Percentiles rank a stretch among this genome's conserved stretches.
These are phyloP conservation scores for Gila orcuttii DNA, from an alignment of 2,113 vertebrate species.

Conservation along the genomic window DNA sequence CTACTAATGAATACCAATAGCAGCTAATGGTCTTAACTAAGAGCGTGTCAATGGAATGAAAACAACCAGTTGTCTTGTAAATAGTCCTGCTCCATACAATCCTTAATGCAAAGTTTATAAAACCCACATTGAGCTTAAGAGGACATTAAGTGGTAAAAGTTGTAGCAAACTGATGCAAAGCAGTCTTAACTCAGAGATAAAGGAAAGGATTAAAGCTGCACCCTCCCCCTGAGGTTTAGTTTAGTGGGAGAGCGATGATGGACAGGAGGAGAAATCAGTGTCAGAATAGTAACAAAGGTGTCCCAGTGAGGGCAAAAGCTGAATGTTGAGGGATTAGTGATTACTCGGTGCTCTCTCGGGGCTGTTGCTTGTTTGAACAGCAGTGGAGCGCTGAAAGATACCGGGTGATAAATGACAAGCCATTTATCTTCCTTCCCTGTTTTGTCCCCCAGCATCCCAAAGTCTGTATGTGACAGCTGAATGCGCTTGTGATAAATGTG, in stretches of 20 bases:
- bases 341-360: conserved; percentile 36
- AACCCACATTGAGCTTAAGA: not conserved
- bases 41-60: conserved; percentile 8
- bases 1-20: conserved; percentile 28
- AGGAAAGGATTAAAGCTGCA: conserved; percentile 6
- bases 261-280: conserved; percentile 60
- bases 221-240: conserved; percentile 18
- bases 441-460: conserved; percentile 50
- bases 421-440: conserved; percentile 63
- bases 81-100: not conserved
- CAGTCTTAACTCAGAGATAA: conserved; percentile 25
- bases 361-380: conserved; percentile 25
- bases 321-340: conserved; percentile 35
- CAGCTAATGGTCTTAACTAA: conserved; percentile 13
- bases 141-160: not conserved
- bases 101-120: conserved; percentile 36
- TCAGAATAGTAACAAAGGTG: conserved; percentile 61
- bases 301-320: conserved; percentile 56
- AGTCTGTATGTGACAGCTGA: conserved; percentile 40
- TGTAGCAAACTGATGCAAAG: conserved; percentile 3
- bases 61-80: conserved; percentile 28
- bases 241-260: conserved; percentile 55
- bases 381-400: conserved; percentile 45
- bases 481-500: conserved; percentile 47
- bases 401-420: conserved; percentile 57